Evolutionary conservation across 2,888 invertebrate species (phyloP), one percentile per base, ranked within the genome.

Genomic region (Athrips mouffetella): DNA sequence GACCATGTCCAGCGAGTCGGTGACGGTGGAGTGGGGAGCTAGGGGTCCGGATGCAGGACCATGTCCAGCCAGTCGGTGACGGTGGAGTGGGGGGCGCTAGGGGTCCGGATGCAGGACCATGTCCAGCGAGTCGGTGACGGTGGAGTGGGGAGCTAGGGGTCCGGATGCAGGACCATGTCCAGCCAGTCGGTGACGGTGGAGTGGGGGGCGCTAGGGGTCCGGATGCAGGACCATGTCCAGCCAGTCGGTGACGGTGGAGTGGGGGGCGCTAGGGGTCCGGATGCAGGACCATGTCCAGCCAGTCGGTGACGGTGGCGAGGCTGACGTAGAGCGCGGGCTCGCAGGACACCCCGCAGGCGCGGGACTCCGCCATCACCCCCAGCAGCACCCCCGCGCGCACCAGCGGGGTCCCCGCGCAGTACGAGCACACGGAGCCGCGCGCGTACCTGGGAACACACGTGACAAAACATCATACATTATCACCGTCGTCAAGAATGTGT

Each of bases 331-430:
- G 59, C 40, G 68, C 68, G 41, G 83, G 81, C 57, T 76, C 78
- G 69, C 84, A 83, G 16, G 73, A 53, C 4, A 60, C 61, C 39
- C 71, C 81, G 69, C 83, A 82, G 50, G 15, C 61, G 67, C 42
- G 44, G 57, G 63, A 61, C 53, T 62, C 70, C 47, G 62, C 58
- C 80, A 80, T 75, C 31, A 81, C 13, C 37, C 64, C 83, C 18
- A 70, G 54, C 53, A 81, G 65, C 49, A 27, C 25, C 40, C 44
- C 33, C 16, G 51, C 61, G 46, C 60, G 62, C 61, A 80, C 52
- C 57, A 85, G 70, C 50, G 84, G 78, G 44, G 84, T 50, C 53
- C 84, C 86, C 16, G 70, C 71, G 68, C 84, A 80, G 71, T 70
- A 76, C 58, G 60, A 56, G 70, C 82, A 83, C 1, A 75, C 55